Evolutionary conservation across 2,888 invertebrate genomes (phyloP).

Genomic region (Campoplex capitator): DNA sequence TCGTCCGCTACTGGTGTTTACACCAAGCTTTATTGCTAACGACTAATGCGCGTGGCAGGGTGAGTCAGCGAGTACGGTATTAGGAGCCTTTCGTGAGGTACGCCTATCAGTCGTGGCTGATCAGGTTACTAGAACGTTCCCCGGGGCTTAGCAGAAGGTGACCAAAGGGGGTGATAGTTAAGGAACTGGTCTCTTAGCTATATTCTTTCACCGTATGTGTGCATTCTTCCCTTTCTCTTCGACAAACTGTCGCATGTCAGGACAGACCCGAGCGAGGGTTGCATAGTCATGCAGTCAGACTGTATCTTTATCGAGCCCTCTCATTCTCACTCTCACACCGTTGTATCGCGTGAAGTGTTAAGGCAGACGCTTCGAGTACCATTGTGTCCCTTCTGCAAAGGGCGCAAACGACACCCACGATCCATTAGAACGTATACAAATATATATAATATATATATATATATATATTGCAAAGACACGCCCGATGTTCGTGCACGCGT

Average conservation of each 20-base stretch:
- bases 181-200: slow-evolving; percentile 47
- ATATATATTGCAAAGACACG: slow-evolving; percentile 16
- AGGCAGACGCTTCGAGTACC: slow-evolving; percentile 60
- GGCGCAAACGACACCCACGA: slow-evolving; percentile 49
- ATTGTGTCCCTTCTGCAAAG: slow-evolving; percentile 52
- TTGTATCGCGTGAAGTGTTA: slow-evolving; percentile 55
- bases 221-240: slow-evolving; percentile 24
- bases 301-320: neutral
- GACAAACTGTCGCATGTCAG: slow-evolving; percentile 42
- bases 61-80: slow-evolving; percentile 76
- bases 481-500: slow-evolving; percentile 65
- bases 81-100: slow-evolving; percentile 79
- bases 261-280: slow-evolving; percentile 10
- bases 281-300: slow-evolving; percentile 34
- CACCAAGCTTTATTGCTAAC: slow-evolving; percentile 81
- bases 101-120: slow-evolving; percentile 78
- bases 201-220: slow-evolving; percentile 16
- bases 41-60: slow-evolving; percentile 76
- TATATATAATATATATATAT: neutral
- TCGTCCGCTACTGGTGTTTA: slow-evolving; percentile 75
- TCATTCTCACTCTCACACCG: slow-evolving; percentile 5
- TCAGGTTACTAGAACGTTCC: slow-evolving; percentile 70
- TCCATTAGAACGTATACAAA: slow-evolving; percentile 16
- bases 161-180: slow-evolving; percentile 19
- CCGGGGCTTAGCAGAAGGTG: neutral